Evolutionary conservation across 2,797 vertebrate species (phyloP), one percentile per base, ranked within the genome.

Genomic region (Alectoris magna): DNA sequence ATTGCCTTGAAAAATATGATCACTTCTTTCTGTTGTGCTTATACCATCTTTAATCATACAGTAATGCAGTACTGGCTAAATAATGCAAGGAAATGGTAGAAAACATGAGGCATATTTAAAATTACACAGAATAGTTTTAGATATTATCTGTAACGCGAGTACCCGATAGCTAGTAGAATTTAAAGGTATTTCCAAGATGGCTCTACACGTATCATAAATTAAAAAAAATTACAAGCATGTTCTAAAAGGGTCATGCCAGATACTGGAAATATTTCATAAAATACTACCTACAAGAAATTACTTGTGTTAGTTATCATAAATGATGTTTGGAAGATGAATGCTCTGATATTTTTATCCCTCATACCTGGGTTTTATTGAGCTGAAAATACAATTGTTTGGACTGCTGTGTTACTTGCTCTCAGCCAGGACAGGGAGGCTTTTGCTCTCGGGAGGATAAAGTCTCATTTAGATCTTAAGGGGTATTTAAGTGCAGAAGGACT

Each of bases 401-500:
- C 15, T 36, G 43, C 24, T 71, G 49, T 19, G 69, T 62, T 85
- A 86, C 49, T 66, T 80, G 38, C 17, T 26, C 8, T 73, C 60
- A 39, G 22, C 19, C 56, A 81, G 71, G 78, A 76, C 13, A 86
- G 0, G 3, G 6, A 84, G 41, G 62, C 64, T 77, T 34, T 79
- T 67, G 66, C 23, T 36, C 69, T 53, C 74, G 23, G 26, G 18
- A 83, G 58, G 69, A 83, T 59, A 44, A 79, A 82, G 58, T 49
- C 76, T 93, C 66, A 76, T 71, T 91, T 84, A 29, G 71, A 62
- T 84, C 69, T 68, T 63, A 62, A 51, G 7, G 31, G 9, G 31
- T 77, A 91, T 74, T 90, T 83, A 91, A 88, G 16, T 43, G 59
- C 41, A 73, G 22, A 39, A 87, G 83, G 60, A 84, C 63, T 71